Evolutionary conservation across 2,888 invertebrate genomes (phyloP), one percentile per base, ranked within the genome.

Genomic region (Cheilosia pagana): DNA sequence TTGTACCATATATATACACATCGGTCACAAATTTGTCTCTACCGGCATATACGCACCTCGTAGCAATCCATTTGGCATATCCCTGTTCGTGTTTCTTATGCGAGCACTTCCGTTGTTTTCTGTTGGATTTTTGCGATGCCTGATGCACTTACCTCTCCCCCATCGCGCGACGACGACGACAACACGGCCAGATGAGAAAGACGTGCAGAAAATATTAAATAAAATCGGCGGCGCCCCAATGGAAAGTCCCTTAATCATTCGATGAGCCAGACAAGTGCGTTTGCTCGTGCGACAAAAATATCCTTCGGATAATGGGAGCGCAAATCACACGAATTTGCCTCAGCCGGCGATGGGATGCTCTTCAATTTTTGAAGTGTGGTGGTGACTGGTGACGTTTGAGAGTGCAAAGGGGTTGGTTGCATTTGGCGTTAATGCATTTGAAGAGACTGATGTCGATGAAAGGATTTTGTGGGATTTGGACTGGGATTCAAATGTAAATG

Each of bases 221-320:
- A 74, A 14, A 74, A 65, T 67, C 65, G 71, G 1, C 41, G 50
- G n/a, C n/a, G n/a, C n/a, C n/a, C 55, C 8, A 10, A 21, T 19
- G 16, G 23, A 10, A 48, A 41, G 19, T 35, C 72, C 67, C 68
- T 74, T 83, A 68, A 83, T 83, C 72, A 74, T 63, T 78, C 67
- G 72, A 50, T 78, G 82, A 78, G 62, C 72, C 82, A 83, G 78
- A 83, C 82, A 83, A 83, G 82, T 83, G 82, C 82, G 82, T 83
- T 78, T 74, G 78, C 41, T 82, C 82, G 78, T 78, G 72, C 82
- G 82, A 83, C 78, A 83, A 78, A 83, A 78, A 83, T 83, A 78
- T 78, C 82, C 72, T 78, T 52, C 7, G 78, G 74, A 68, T 68
- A 72, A 82, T 60, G 81, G 39, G 63, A 43, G 31, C 21, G 48